Percentiles rank a stretch among this genome's conserved stretches.
phyloP scores from a whole-genome alignment of 2,888 invertebrate species.

The Chloroclysta siterata region DNA sequence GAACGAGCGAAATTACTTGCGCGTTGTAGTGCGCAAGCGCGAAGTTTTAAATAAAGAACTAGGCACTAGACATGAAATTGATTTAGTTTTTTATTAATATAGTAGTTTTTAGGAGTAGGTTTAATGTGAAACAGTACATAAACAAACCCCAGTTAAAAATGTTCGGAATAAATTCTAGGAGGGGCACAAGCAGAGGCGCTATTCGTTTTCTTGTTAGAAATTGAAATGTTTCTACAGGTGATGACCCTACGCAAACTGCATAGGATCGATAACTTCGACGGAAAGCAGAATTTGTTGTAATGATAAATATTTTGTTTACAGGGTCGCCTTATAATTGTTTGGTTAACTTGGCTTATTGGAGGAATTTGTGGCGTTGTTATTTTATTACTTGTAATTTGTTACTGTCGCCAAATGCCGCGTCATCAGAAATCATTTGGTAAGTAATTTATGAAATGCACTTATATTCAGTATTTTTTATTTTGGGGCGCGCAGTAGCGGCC shows the following conservation, averaged over 20 bases:
- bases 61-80: background rate
- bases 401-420: slow-evolving; percentile 89
- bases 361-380: slow-evolving; percentile 87
- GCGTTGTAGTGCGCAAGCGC: slow-evolving; percentile 52
- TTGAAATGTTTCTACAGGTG: slow-evolving; percentile 83
- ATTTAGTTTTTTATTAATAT: background rate
- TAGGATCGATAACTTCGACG: slow-evolving; percentile 54
- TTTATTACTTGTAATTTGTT: slow-evolving; percentile 87
- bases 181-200: slow-evolving; percentile 67
- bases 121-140: slow-evolving; percentile 56
- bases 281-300: slow-evolving; percentile 30
- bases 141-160: slow-evolving; percentile 62
- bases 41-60: slow-evolving; percentile 44
- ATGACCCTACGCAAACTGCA: slow-evolving; percentile 41
- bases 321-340: slow-evolving; percentile 82
- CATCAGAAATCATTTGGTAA: slow-evolving; percentile 88
- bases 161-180: slow-evolving; percentile 59
- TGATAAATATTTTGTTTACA: slow-evolving; percentile 54
- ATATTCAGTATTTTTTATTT: too few species aligned
- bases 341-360: slow-evolving; percentile 84
- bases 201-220: slow-evolving; percentile 69
- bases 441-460: background rate
- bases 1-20: slow-evolving; percentile 19
- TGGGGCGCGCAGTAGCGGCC: too few species aligned
- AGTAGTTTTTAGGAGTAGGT: slow-evolving; percentile 23